A percentile compares a stretch with the other conserved stretches of the same genome.
Conservation (phyloP, 2,797 vertebrate genomes). For the Varecia variegata region DNA sequence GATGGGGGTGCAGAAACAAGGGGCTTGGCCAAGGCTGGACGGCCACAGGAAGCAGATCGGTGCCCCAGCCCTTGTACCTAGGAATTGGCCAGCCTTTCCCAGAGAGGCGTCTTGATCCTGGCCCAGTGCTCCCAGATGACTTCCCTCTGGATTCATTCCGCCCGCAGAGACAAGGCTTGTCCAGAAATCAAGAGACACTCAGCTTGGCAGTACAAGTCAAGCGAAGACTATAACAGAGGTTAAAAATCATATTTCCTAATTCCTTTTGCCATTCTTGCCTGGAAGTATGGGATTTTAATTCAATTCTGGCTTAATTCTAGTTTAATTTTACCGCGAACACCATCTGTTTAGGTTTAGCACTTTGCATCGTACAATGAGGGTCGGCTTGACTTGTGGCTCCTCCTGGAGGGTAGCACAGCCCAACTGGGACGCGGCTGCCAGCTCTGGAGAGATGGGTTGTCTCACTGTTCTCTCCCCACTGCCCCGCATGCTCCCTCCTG, state of each 20-base stretch:
- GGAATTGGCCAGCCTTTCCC: neutral
- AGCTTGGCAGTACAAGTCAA: neutral
- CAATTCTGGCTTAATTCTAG: constrained; percentile 60
- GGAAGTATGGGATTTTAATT: constrained; percentile 47
- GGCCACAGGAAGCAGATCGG: neutral
- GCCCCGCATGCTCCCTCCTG: neutral
- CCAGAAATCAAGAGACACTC: neutral
- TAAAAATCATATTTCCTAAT: constrained; percentile 38
- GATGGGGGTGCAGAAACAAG: neutral
- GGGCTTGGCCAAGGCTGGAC: neutral
- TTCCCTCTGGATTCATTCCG: neutral
- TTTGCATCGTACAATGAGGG: neutral
- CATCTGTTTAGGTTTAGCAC: constrained; percentile 49
- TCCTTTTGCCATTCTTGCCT: neutral
- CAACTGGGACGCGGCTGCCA: fast-evolving
- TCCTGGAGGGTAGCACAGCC: neutral
- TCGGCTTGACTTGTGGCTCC: neutral
- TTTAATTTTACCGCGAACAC: neutral
- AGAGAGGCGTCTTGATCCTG: neutral
- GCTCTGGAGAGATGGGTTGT: neutral
- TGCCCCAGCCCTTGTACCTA: neutral
- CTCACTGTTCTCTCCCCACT: neutral
- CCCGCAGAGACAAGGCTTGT: neutral
- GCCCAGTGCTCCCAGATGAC: neutral
- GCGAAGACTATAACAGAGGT: neutral